Percentiles rank a stretch among this genome's conserved stretches.
phyloP scores from a whole-genome alignment of 2,797 vertebrate genomes.

The Meda fulgida region DNA sequence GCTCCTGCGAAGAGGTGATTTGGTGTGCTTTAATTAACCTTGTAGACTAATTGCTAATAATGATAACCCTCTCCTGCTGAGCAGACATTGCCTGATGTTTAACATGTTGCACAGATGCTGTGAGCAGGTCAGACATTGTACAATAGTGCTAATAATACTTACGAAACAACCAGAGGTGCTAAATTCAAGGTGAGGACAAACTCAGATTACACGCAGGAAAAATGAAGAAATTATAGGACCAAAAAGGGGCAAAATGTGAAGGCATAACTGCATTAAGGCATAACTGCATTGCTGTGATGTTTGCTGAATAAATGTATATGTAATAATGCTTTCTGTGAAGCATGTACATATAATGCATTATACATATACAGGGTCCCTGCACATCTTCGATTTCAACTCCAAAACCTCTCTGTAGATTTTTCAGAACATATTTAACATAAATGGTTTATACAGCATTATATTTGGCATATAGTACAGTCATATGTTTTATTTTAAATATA shows the following conservation, averaged over 20 bases:
- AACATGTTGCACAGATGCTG: constrained; percentile 49
- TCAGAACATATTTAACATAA: too few relatives aligned
- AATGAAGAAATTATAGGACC: not conserved
- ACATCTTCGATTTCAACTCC: too few relatives aligned
- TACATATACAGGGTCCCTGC: too few relatives aligned
- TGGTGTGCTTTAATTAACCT: constrained; percentile 68
- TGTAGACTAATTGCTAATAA: constrained; percentile 66
- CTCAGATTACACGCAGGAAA: not conserved
- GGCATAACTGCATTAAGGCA: not conserved
- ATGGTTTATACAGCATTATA: too few relatives aligned
- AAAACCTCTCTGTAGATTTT: too few relatives aligned
- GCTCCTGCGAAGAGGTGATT: constrained; percentile 62
- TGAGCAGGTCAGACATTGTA: constrained; percentile 36
- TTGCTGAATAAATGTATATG: not conserved
- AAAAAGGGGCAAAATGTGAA: not conserved
- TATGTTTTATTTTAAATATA: too few relatives aligned
- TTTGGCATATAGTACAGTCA: too few relatives aligned
- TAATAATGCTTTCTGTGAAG: not conserved
- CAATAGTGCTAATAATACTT: constrained; percentile 66
- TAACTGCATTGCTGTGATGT: not conserved
- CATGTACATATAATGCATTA: not conserved
- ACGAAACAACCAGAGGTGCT: constrained; percentile 68
- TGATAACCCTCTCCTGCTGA: constrained; percentile 61
- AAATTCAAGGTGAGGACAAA: constrained; percentile 37
- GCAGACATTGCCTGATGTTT: constrained; percentile 52